phyloP scores from a whole-genome alignment of 2,797 vertebrate genomes.

The Passerculus sandwichensis region DNA sequence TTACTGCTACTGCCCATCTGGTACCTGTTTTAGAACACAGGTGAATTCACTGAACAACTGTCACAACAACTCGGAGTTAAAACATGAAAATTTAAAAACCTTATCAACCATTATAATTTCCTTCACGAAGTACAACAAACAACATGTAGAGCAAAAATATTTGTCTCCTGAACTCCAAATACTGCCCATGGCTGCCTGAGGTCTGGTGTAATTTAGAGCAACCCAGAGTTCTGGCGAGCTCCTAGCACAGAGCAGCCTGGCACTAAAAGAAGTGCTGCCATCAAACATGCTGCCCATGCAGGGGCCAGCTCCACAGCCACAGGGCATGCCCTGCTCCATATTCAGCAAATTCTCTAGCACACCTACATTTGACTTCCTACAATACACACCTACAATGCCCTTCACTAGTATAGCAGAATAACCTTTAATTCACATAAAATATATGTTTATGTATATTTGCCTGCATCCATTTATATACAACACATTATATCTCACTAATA shows the following conservation, averaged over 20 bases:
- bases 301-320: neutral
- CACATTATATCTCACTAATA: neutral
- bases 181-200: neutral
- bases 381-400: neutral
- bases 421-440: slow-evolving; percentile 26
- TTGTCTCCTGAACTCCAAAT: neutral
- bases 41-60: neutral
- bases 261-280: neutral
- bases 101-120: neutral
- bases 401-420: neutral
- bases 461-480: slow-evolving; percentile 12
- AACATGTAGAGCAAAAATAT: neutral
- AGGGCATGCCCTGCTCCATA: neutral
- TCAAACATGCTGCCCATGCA: neutral
- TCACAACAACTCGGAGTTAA: neutral
- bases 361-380: neutral
- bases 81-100: neutral
- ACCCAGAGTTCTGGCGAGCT: neutral
- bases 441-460: neutral
- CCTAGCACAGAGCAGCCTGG: neutral
- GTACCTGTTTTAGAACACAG: neutral
- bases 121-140: neutral
- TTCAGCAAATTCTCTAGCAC: neutral
- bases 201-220: neutral
- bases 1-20: neutral